A percentile compares a stretch with the other conserved stretches of the same genome.
These are phyloP conservation scores for Blastomussa wellsi DNA, from an alignment of 92 coral and sea anemone species.

Conservation along the genomic window DNA sequence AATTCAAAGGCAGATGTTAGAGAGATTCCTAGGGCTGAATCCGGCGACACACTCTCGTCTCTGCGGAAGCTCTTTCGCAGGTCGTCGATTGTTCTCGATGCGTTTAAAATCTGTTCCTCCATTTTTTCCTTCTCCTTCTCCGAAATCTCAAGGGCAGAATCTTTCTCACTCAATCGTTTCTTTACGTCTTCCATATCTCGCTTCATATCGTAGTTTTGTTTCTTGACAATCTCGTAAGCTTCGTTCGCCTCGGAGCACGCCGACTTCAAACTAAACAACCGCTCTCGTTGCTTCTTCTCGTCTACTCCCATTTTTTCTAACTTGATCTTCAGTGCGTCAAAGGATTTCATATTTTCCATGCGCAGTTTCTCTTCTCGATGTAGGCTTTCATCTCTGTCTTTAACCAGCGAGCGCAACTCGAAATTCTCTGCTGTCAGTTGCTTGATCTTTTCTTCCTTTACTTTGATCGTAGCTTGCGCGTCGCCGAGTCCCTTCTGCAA, in stretches of 20 bases:
- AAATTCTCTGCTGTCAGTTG: constrained; percentile 58
- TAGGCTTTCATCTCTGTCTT: constrained; percentile 64
- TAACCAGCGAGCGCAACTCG: constrained; percentile 55
- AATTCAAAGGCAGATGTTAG: constrained; percentile 66
- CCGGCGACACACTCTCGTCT: constrained; percentile 77
- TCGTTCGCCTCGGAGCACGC: constrained; percentile 93
- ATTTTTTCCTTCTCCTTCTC: constrained; percentile 72
- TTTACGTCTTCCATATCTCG: constrained; percentile 61
- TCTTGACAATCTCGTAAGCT: constrained; percentile 87
- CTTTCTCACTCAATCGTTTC: constrained; percentile 60
- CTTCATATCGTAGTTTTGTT: constrained; percentile 70
- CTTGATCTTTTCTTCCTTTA: constrained; percentile 61
- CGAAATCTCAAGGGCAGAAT: constrained; percentile 55
- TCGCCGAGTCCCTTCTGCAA: constrained; percentile 62
- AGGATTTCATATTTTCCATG: constrained; percentile 83
- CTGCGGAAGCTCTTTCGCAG: constrained; percentile 65
- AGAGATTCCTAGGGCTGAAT: constrained; percentile 81
- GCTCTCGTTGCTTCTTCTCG: constrained; percentile 77
- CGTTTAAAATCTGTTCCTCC: constrained; percentile 79
- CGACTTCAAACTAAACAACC: constrained; percentile 79
- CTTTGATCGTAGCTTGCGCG: constrained; percentile 40
- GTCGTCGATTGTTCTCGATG: constrained; percentile 83
- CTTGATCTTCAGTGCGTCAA: constrained; percentile 74
- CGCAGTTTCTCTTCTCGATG: constrained; percentile 71
- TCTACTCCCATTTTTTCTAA: constrained; percentile 69